Base-by-base conservation (phyloP, 1,140 invertebrate genomes). In the Drosophila navojoa region DNA sequence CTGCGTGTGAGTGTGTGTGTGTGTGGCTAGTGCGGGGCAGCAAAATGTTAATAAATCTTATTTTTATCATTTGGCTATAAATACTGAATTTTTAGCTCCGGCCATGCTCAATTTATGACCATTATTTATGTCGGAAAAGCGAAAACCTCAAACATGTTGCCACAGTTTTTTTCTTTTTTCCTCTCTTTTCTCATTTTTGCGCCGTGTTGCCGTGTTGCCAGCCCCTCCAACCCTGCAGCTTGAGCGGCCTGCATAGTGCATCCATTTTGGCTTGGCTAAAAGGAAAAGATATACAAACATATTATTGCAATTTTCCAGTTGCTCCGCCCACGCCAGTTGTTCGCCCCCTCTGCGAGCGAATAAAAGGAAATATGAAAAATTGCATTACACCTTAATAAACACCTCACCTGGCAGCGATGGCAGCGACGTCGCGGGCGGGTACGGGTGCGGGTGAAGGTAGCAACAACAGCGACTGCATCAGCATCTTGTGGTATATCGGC, bases 61-160 rank as follows among this genome's bases (percentile, higher is more conserved):
- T 91, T 91, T 91, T 91, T 91, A 91, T 91, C 90, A 91, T 91
- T 91, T 74, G 87, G 90, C 90, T 90, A 91, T 91, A 91, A 91
- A 91, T 91, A 91, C 87, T 91, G 90, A 91, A 91, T 90, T 91
- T 91, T 91, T 91, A 91, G 90, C 84, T 89, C 84, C 84, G 84
- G 84, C 90, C 90, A 91, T 91, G 89, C 85, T 89, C 90, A 90
- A 91, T 91, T 91, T 91, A 91, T 91, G 90, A 90, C 87, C 90
- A 90, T 91, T 91, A 91, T 91, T 91, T 91, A 91, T 91, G 90
- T 91, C 85, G 85, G 81, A 90, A 90, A 90, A 90, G 85, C 84
- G 84, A 89, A 87, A 89, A 89, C 84, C 85, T 90, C 84, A 89
- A 89, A 89, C 84, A 89, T 90, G 85, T 84, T 89, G 84, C 84